Base-by-base conservation (phyloP, 2,797 vertebrate genomes). In the Galagoides demidoff region DNA sequence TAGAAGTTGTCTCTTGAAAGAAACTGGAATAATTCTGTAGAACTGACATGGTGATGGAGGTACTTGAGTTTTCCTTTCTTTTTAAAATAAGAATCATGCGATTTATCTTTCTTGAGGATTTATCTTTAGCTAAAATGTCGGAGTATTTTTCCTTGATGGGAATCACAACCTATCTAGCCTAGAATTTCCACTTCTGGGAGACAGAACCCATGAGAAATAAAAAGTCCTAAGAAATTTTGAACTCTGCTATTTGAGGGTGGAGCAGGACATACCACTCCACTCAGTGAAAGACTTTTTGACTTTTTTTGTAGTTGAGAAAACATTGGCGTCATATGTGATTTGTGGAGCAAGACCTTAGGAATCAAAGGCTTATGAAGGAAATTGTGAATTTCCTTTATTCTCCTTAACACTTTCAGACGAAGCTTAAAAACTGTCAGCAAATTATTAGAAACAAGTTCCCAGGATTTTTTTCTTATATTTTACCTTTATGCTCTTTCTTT, bases 211-310 rank as follows among this genome's bases (percentile, higher is more conserved):
- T 55, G 83, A 90, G 74, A 92, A 82, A 84, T 45, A 23, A 31
- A 85, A 90, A 96, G 52, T 37, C 22, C 49, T 55, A 52, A 82
- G 73, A 85, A 85, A 63, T 7, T 66, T 39, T 90, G 89, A 92
- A 82, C 77, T 71, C 68, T 57, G 61, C 79, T 81, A 5, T 85
- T 79, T 91, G 34, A 88, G 92, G 86, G 86, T 89, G 78, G 82
- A 49, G 66, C 68, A 39, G 83, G 39, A 92, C 37, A 70, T 66
- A 49, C 63, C n/a, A 25, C 45, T 84, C 64, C 59, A 25, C 34
- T 66, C 49, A 29, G 85, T 34, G 78, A 52, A 89, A 76, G 73
- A 94, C n/a, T 55, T 94, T 68, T 57, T 43, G n/a, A 87, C 49
- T 59, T 92, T 87, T 39, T 39, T 49, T 39, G n/a, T 49, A 61